Evolutionary conservation across 2,888 invertebrate species (phyloP).

Genomic region (Dexiosoma caninum): DNA sequence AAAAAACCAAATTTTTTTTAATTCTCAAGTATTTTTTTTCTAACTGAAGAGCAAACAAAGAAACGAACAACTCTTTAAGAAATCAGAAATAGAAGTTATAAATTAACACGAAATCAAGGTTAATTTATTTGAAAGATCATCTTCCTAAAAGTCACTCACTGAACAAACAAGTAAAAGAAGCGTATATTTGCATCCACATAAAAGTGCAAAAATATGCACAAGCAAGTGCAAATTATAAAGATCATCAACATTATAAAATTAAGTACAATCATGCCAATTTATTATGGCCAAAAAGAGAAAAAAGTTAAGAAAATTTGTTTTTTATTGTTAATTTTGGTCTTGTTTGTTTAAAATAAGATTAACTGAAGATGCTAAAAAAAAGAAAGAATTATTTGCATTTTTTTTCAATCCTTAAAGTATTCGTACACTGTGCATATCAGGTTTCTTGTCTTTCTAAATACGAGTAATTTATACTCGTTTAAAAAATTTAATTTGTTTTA

Average conservation of each 20-base stretch:
- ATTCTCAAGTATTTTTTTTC: neutral
- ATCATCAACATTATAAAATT: slow-evolving; percentile 21
- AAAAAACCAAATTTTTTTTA: too few relatives aligned
- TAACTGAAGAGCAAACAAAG: too few relatives aligned
- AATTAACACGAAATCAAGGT: slow-evolving; percentile 53
- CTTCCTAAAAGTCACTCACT: slow-evolving; percentile 1
- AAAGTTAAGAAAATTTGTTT: neutral
- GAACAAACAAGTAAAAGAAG: neutral
- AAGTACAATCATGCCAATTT: neutral
- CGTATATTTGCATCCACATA: neutral
- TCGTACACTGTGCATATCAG: slow-evolving; percentile 15
- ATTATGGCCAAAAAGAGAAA: slow-evolving; percentile 11
- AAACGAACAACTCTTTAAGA: slow-evolving; percentile 17
- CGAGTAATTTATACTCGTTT: slow-evolving; percentile 11
- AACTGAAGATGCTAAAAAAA: slow-evolving; percentile 21
- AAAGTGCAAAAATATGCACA: slow-evolving; percentile 26
- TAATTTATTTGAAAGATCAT: slow-evolving; percentile 19
- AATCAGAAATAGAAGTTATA: slow-evolving; percentile 34
- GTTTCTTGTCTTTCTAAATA: slow-evolving; percentile 1
- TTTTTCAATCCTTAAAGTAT: slow-evolving; percentile 6
- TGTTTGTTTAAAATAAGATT: neutral
- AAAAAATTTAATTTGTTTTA: neutral
- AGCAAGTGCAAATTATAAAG: slow-evolving; percentile 45
- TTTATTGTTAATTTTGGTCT: too few relatives aligned
- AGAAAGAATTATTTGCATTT: neutral